phyloP scores from a whole-genome alignment of 2,113 vertebrate species.

The Calyptomena viridis region DNA sequence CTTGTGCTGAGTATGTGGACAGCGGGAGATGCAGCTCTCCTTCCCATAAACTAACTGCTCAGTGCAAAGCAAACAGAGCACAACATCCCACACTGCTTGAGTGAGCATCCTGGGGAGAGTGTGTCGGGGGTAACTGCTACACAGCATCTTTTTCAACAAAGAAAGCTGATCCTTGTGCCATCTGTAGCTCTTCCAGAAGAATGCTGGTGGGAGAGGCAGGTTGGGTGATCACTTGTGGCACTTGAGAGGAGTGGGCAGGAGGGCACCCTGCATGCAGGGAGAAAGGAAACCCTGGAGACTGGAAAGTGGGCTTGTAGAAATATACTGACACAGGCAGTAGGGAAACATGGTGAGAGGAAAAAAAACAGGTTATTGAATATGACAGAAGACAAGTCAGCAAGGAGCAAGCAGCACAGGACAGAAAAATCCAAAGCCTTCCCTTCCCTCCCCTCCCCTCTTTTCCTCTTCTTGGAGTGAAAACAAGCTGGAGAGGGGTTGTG shows the following conservation, averaged over 20 bases:
- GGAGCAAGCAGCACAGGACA: background rate
- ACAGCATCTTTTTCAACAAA: background rate
- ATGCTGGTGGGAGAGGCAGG: fast-evolving
- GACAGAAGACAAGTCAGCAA: background rate
- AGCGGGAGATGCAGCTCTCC: background rate
- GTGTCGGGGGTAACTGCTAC: background rate
- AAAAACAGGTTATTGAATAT: background rate
- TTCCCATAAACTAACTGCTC: background rate
- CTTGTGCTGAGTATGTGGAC: background rate
- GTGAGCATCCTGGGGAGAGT: fast-evolving
- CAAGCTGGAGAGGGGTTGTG: background rate
- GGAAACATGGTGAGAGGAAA: background rate
- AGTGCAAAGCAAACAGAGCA: background rate
- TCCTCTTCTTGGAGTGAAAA: background rate
- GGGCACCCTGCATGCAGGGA: too few species aligned
- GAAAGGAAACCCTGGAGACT: background rate
- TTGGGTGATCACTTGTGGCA: background rate
- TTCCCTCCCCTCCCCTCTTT: background rate
- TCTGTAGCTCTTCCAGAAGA: background rate
- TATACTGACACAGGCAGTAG: background rate
- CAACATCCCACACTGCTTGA: background rate
- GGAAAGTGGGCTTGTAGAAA: background rate
- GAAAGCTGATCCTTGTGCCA: background rate
- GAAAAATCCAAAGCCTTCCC: background rate
- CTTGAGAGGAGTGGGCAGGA: background rate